Base-by-base conservation (phyloP, 1,140 invertebrate genomes). In the Neodiprion lecontei region DNA sequence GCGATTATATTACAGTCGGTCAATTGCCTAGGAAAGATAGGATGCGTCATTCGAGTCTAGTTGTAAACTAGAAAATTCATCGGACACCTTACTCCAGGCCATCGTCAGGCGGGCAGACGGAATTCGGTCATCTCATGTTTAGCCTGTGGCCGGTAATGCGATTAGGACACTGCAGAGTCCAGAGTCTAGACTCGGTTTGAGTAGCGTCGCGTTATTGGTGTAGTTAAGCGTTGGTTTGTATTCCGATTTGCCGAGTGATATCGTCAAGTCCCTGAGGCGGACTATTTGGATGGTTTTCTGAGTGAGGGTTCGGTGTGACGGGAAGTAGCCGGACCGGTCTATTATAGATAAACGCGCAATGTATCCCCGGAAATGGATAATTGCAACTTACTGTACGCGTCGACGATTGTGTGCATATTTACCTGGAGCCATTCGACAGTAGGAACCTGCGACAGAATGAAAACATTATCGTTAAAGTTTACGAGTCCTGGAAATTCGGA, bases 361-460 rank as follows among this genome's bases (percentile, higher is more conserved):
- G 47, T 50, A 73, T 40, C 48, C 11, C 14, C 11, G 17, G 65
- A 72, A 65, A 10, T 49, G 49, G 21, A 72, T 48, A 65, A 48
- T 72, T 48, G 70, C 49, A 40, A 40, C 28, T 40, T 40, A 40
- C 23, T 2, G 70, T 49, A 23, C 21, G 49, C 21, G 49, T 12
- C 49, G 48, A 53, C 40, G 14, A 14, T 48, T 72, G 28, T 40
- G 28, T 61, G 11, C 11, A 61, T 61, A 61, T 61, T 85, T 82
- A 86, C 85, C 85, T 85, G 87, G 87, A 53, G 87, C 87, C 84
- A 86, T 86, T 75, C 85, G 86, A 83, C 86, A 88, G 74, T 86
- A 82, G 71, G 85, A 81, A 80, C 83, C 87, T 88, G 80, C 12
- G 83, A 85, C 72, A 76, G 77, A 80, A 77, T 17, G 53, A 61